These are phyloP conservation scores for Synanceia verrucosa DNA, from an alignment of 2,797 vertebrate species.

Conservation along the genomic window DNA sequence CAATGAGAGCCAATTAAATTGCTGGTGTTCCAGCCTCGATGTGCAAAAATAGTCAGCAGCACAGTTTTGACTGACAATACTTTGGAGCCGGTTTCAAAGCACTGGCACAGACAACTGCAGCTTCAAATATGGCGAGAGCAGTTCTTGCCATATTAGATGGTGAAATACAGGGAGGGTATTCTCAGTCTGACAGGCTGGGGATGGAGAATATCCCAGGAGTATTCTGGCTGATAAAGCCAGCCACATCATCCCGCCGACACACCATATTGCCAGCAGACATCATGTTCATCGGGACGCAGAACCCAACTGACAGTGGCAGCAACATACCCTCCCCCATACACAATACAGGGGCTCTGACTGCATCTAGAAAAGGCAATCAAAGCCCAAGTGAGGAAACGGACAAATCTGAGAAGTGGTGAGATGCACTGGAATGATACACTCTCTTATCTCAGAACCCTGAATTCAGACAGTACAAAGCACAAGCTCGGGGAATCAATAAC, in stretches of 20 bases:
- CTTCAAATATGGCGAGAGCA: constrained; percentile 58
- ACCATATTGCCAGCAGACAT: constrained; percentile 69
- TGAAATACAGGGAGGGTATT: constrained; percentile 57
- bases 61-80: constrained; percentile 70
- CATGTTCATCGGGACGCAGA: constrained; percentile 62
- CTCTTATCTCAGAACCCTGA: constrained; percentile 54
- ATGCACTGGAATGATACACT: constrained; percentile 62
- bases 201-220: constrained; percentile 67
- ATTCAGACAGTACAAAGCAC: constrained; percentile 46
- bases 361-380: constrained; percentile 72
- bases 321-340: constrained; percentile 41
- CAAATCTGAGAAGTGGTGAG: constrained; percentile 52
- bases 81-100: constrained; percentile 72
- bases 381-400: constrained; percentile 45
- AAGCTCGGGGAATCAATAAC: constrained; percentile 54
- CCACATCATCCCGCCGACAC: constrained; percentile 52
- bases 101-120: constrained; percentile 59
- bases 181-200: constrained; percentile 59
- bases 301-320: constrained; percentile 58
- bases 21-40: constrained; percentile 48
- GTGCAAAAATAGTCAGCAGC: constrained; percentile 66
- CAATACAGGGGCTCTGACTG: constrained; percentile 57
- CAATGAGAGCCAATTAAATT: constrained; percentile 73
- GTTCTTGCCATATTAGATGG: constrained; percentile 60
- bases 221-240: constrained; percentile 63